Evolutionary conservation across 2,888 invertebrate genomes (phyloP).

Genomic region (Diaperis boleti): DNA sequence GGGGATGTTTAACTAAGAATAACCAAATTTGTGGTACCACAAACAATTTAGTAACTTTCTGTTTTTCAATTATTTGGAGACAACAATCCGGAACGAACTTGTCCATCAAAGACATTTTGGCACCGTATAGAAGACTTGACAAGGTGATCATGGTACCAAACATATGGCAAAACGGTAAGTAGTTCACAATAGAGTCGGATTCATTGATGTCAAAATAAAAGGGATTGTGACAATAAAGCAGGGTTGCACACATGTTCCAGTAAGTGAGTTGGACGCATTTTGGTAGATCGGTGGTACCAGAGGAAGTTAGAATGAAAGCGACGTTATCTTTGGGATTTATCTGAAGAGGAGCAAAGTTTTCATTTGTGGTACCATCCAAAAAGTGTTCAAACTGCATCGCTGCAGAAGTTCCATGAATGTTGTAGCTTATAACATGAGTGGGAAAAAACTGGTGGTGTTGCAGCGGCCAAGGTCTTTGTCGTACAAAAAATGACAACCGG

Average conservation of each 20-base stretch:
- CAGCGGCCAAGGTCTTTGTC: neutral
- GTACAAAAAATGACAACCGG: slow-evolving; percentile 21
- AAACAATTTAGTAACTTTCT: slow-evolving; percentile 28
- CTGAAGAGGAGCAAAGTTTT: slow-evolving; percentile 6
- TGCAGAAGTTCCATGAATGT: neutral
- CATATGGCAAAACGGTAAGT: slow-evolving; percentile 37
- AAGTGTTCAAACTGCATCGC: slow-evolving; percentile 4
- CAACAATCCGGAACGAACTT: slow-evolving; percentile 37
- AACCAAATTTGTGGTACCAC: slow-evolving; percentile 32
- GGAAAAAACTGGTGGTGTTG: neutral
- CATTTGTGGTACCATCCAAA: neutral
- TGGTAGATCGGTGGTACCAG: slow-evolving; percentile 85
- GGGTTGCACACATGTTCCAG: slow-evolving; percentile 61
- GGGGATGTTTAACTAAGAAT: slow-evolving; percentile 34
- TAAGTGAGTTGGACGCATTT: slow-evolving; percentile 77
- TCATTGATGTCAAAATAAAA: slow-evolving; percentile 7
- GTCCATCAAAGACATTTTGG: slow-evolving; percentile 25
- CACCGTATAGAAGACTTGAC: neutral
- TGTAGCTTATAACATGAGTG: slow-evolving; percentile 1
- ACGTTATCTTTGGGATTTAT: slow-evolving; percentile 67
- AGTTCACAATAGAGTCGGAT: slow-evolving; percentile 10
- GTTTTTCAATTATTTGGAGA: slow-evolving; percentile 20
- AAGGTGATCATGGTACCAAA: slow-evolving; percentile 17
- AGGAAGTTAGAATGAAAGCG: slow-evolving; percentile 81
- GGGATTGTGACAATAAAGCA: slow-evolving; percentile 32